These are phyloP conservation scores for Latrodectus hesperus DNA, from an alignment of 2,888 invertebrate species.

Conservation along the genomic window DNA sequence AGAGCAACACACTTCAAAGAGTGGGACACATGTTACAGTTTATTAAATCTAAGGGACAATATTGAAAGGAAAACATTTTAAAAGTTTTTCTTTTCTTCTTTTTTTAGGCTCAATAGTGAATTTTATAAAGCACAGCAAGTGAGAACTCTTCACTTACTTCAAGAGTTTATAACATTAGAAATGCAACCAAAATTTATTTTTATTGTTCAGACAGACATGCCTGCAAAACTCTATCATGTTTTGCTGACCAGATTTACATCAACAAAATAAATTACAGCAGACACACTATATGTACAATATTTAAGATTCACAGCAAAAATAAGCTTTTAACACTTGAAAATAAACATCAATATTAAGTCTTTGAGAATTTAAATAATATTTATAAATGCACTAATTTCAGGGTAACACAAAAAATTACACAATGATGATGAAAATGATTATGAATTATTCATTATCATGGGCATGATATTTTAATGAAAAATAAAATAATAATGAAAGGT, in stretches of 20 bases:
- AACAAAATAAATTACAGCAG: constrained; percentile 59
- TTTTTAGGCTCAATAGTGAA: constrained; percentile 62
- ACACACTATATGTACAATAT: constrained; percentile 46
- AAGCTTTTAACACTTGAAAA: background rate
- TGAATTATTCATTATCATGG: no score
- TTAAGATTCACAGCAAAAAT: constrained; percentile 12
- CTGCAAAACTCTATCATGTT: constrained; percentile 57
- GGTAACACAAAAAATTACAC: no score
- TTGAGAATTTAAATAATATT: no score
- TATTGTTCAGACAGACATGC: constrained; percentile 36
- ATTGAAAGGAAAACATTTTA: constrained; percentile 67
- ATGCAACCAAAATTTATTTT: constrained; percentile 38
- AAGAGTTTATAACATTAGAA: constrained; percentile 47
- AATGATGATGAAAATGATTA: no score
- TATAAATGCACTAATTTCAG: no score
- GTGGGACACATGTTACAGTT: constrained; percentile 63
- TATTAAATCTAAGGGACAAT: constrained; percentile 69
- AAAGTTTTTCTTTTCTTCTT: constrained; percentile 39
- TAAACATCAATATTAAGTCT: no score
- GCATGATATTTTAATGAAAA: no score
- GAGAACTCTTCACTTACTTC: constrained; percentile 55
- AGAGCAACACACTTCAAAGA: constrained; percentile 37
- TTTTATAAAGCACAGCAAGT: constrained; percentile 68
- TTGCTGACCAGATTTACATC: constrained; percentile 55
- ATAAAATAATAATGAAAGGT: no score